phyloP scores from a whole-genome alignment of 2,797 vertebrate species.

The Peromyscus aztecus region DNA sequence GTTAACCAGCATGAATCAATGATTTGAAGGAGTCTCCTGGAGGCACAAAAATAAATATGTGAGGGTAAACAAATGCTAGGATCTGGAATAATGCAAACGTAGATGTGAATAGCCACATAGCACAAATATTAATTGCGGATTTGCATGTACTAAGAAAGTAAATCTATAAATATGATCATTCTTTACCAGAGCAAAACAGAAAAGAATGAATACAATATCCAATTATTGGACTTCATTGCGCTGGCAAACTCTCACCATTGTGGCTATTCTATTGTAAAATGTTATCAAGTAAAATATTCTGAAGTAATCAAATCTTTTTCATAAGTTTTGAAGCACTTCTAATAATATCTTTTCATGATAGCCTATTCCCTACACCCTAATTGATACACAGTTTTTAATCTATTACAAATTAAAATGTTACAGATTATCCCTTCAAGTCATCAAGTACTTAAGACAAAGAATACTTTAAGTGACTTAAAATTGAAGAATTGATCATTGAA shows the following conservation, averaged over 20 bases:
- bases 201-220: background rate
- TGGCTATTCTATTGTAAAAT: background rate
- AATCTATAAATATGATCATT: background rate
- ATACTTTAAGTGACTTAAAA: background rate
- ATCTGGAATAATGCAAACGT: background rate
- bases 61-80: background rate
- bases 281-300: background rate
- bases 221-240: background rate
- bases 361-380: background rate
- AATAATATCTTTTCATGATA: background rate
- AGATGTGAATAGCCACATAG: background rate
- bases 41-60: background rate
- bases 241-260: background rate
- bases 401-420: background rate
- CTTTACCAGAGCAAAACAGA: background rate
- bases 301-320: constrained; percentile 11
- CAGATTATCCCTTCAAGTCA: background rate
- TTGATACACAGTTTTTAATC: background rate
- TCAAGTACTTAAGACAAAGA: background rate
- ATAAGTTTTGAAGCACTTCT: background rate
- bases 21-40: background rate
- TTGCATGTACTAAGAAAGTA: background rate
- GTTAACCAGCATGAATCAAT: background rate
- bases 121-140: background rate
- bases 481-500: background rate